Conservation (phyloP, 2,797 vertebrate species). For the Pipistrellus pygmaeus region DNA sequence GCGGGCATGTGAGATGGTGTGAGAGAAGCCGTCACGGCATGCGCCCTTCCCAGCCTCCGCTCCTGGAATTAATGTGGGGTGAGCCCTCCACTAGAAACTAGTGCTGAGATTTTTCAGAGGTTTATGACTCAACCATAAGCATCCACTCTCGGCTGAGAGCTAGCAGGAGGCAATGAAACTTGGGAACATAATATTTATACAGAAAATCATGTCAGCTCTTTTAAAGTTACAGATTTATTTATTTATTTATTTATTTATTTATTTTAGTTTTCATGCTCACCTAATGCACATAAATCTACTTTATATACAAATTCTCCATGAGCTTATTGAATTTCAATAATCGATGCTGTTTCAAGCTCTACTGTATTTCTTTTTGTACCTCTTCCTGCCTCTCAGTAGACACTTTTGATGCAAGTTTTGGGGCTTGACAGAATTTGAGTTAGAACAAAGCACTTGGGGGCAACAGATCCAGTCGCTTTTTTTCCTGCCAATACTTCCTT, state of each 20-base stretch:
- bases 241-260: not conserved
- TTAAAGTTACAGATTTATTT: slow-evolving; percentile 37
- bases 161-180: slow-evolving; percentile 77
- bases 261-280: slow-evolving; percentile 45
- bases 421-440: not conserved
- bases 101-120: slow-evolving; percentile 80
- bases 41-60: slow-evolving; percentile 60
- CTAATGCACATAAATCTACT: slow-evolving; percentile 70
- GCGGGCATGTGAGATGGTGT: slow-evolving; percentile 23
- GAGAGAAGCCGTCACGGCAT: slow-evolving; percentile 71
- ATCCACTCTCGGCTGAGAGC: slow-evolving; percentile 80
- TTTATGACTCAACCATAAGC: slow-evolving; percentile 81
- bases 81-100: slow-evolving; percentile 73
- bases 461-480: not conserved
- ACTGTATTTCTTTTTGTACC: slow-evolving; percentile 58
- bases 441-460: not conserved
- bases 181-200: slow-evolving; percentile 73
- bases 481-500: not conserved
- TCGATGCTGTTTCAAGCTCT: slow-evolving; percentile 44
- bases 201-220: slow-evolving; percentile 78
- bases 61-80: slow-evolving; percentile 76
- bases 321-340: slow-evolving; percentile 69
- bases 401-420: not conserved
- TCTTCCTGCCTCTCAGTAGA: not conserved
- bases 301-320: slow-evolving; percentile 61